phyloP scores from a whole-genome alignment of 2,113 vertebrate genomes.

The Nyctibius bracteatus region DNA sequence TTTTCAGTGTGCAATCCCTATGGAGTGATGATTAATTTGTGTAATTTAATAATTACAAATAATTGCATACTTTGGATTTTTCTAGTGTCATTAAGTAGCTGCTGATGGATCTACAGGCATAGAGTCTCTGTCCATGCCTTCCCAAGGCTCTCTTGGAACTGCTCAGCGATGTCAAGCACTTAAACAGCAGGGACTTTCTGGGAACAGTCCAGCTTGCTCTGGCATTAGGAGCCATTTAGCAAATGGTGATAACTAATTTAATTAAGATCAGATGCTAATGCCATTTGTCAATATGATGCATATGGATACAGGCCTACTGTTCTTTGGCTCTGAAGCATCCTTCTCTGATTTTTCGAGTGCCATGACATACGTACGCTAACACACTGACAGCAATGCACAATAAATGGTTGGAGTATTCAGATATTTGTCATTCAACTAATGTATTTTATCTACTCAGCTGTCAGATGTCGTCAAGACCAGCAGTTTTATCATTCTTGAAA shows the following conservation, averaged over 20 bases:
- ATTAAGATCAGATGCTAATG: slow-evolving; percentile 55
- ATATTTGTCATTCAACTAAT: slow-evolving; percentile 2
- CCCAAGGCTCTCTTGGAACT: slow-evolving; percentile 32
- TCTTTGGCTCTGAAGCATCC: slow-evolving; percentile 27
- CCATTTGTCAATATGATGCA: slow-evolving; percentile 40
- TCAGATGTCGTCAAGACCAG: neutral
- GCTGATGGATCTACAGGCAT: neutral
- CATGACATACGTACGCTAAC: neutral
- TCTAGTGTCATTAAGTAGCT: neutral
- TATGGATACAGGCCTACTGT: slow-evolving; percentile 23
- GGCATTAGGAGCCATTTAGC: slow-evolving; percentile 37
- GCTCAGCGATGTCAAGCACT: slow-evolving; percentile 5
- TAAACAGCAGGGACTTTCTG: slow-evolving; percentile 49
- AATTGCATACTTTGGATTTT: neutral
- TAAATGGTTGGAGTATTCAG: neutral
- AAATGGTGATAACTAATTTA: slow-evolving; percentile 52
- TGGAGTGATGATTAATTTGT: neutral
- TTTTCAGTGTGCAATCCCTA: neutral
- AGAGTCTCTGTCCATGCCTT: neutral
- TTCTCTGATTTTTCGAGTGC: slow-evolving; percentile 3
- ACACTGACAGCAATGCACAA: neutral
- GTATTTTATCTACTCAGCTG: slow-evolving; percentile 22
- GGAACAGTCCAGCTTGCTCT: slow-evolving; percentile 27
- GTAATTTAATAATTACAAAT: slow-evolving; percentile 18
- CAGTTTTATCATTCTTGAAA: slow-evolving; percentile 18